A percentile compares a stretch with the other conserved stretches of the same genome.
These are phyloP conservation scores for Laticauda laticaudata DNA, from an alignment of 2,113 vertebrate species.

Conservation along the genomic window DNA sequence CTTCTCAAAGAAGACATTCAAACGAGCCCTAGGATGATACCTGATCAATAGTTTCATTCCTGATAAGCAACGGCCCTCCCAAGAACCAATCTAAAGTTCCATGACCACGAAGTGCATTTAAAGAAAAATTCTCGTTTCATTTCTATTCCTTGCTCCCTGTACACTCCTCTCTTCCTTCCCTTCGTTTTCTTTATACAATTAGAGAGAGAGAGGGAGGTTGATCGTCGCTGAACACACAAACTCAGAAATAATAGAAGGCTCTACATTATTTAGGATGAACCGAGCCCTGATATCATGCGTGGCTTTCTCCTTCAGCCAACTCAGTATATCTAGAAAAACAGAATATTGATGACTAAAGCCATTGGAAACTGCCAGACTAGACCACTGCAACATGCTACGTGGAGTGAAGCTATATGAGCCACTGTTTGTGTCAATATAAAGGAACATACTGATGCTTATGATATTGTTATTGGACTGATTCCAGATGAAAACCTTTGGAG, in stretches of 20 bases:
- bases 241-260: conserved; percentile 25
- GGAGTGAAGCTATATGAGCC: neutral
- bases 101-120: fast-evolving
- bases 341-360: neutral
- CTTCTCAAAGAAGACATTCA: neutral
- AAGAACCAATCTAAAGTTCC: neutral
- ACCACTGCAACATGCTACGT: neutral
- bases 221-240: neutral
- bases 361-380: neutral
- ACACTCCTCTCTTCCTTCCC: neutral
- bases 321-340: neutral
- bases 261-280: neutral
- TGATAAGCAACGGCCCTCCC: neutral
- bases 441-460: too few relatives aligned
- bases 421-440: neutral
- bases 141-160: neutral
- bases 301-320: neutral
- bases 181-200: neutral
- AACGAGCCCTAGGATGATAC: neutral
- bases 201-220: neutral
- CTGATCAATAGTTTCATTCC: neutral
- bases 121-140: neutral
- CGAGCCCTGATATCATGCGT: conserved; percentile 18
- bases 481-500: neutral
- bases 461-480: neutral